A percentile compares a stretch with the other conserved stretches of the same genome.
These are phyloP conservation scores for Drosophila insularis DNA, from an alignment of 1,140 invertebrate species.

Conservation along the genomic window DNA sequence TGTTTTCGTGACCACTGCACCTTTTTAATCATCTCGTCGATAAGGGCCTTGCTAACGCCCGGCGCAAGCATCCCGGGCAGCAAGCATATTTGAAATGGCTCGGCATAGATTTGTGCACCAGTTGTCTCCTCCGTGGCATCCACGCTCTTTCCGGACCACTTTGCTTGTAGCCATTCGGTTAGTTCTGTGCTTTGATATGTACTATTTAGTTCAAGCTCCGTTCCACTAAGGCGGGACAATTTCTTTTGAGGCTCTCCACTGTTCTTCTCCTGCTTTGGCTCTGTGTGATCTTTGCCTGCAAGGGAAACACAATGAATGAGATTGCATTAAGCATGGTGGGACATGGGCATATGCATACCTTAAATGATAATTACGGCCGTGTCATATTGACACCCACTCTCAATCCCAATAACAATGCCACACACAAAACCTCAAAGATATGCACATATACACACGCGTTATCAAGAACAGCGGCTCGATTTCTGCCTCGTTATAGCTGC, in stretches of 20 bases:
- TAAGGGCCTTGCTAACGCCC: conserved; percentile 43
- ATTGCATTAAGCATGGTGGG: conserved; percentile 65
- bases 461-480: conserved; percentile 32
- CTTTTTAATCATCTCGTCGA: conserved; percentile 81
- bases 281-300: conserved; percentile 47
- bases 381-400: conserved; percentile 5
- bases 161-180: conserved; percentile 55
- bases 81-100: conserved; percentile 76
- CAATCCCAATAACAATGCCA: conserved; percentile 7
- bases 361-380: conserved; percentile 65
- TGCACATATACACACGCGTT: conserved; percentile 47
- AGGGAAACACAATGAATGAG: conserved; percentile 67
- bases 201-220: conserved; percentile 39
- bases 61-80: conserved; percentile 53
- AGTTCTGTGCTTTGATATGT: conserved; percentile 51
- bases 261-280: background rate
- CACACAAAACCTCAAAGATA: conserved; percentile 34
- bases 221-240: conserved; percentile 39
- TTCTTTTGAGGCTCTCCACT: conserved; percentile 56
- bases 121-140: conserved; percentile 43
- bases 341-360: conserved; percentile 70
- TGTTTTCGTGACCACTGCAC: conserved; percentile 86
- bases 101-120: conserved; percentile 55
- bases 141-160: conserved; percentile 34
- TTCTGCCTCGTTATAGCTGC: conserved; percentile 31